Conservation (phyloP, 2,797 vertebrate genomes). For the Megalops cyprinoides region DNA sequence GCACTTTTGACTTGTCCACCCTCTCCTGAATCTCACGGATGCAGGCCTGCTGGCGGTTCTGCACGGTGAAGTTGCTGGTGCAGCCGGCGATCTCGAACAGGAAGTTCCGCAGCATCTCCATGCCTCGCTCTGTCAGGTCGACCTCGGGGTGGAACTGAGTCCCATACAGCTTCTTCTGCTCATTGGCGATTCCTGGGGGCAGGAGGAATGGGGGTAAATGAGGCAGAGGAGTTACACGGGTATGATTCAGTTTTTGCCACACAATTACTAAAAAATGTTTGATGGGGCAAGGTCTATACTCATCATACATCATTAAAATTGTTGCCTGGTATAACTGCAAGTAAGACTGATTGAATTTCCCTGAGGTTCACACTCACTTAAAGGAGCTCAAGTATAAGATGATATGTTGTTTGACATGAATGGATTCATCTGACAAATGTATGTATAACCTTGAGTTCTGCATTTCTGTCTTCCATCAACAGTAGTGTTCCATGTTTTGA, state of each 20-base stretch:
- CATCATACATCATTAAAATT: neutral
- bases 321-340: neutral
- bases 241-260: neutral
- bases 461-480: neutral
- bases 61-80: slow-evolving; percentile 90
- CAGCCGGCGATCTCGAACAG: slow-evolving; percentile 96
- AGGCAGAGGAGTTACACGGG: neutral
- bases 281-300: neutral
- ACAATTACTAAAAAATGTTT: neutral
- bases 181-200: slow-evolving; percentile 88
- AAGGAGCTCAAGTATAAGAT: too few species aligned
- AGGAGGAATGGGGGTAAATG: slow-evolving; percentile 15
- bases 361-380: too few species aligned
- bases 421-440: neutral
- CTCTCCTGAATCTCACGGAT: slow-evolving; percentile 88
- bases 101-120: slow-evolving; percentile 92
- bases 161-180: slow-evolving; percentile 97
- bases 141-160: slow-evolving; percentile 98
- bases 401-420: neutral
- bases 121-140: slow-evolving; percentile 92
- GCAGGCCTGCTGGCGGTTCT: slow-evolving; percentile 87
- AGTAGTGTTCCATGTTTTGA: neutral
- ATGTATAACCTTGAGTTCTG: neutral
- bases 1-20: slow-evolving; percentile 91
- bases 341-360: neutral